Evolutionary conservation across 2,797 vertebrate genomes (phyloP).

Genomic region (Manis javanica): DNA sequence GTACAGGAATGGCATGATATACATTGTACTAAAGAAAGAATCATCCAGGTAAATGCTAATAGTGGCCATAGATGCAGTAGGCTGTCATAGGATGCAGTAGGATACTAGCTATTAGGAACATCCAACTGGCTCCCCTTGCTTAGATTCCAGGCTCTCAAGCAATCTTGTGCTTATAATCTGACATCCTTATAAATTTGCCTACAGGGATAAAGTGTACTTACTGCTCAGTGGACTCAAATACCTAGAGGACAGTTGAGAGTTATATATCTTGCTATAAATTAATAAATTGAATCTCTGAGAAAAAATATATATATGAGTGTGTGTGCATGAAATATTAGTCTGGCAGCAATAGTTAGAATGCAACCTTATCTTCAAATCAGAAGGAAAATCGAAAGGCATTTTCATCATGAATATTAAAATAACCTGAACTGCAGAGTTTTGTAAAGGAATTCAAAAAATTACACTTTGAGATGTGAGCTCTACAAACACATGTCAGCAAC

Average conservation of each 20-base stretch:
- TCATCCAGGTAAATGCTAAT: constrained; percentile 17
- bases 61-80: neutral
- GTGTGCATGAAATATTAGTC: neutral
- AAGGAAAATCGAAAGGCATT: constrained; percentile 35
- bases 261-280: neutral
- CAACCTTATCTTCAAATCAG: constrained; percentile 32
- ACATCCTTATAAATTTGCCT: constrained; percentile 35
- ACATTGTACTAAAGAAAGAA: neutral
- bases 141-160: constrained; percentile 23
- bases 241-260: neutral
- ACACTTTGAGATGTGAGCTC: constrained; percentile 49
- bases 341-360: constrained; percentile 17
- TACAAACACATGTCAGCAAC: neutral
- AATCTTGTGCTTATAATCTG: constrained; percentile 33
- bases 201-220: neutral
- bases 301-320: neutral
- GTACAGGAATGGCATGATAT: neutral
- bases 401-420: constrained; percentile 46
- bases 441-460: constrained; percentile 1
- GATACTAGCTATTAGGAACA: constrained; percentile 4
- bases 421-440: neutral
- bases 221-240: neutral
- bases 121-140: neutral
- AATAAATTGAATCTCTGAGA: neutral
- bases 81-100: neutral